A percentile compares a stretch with the other conserved stretches of the same genome.
phyloP scores from a whole-genome alignment of 1,140 invertebrate genomes.

The Drosophila truncata region DNA sequence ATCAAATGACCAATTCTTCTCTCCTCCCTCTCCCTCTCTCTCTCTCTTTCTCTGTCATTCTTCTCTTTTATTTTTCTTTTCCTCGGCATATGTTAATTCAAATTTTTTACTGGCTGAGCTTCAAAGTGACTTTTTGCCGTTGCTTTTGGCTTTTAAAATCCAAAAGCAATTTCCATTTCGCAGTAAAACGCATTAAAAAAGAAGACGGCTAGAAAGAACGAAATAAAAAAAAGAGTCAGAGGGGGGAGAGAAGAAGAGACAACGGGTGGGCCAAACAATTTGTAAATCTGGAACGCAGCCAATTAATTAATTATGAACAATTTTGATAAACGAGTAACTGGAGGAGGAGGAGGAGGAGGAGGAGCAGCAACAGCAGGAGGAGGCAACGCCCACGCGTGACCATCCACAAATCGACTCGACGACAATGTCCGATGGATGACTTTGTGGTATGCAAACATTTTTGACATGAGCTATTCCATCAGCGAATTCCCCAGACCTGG shows the following conservation, averaged over 20 bases:
- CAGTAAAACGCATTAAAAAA: constrained; percentile 70
- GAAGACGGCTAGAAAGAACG: constrained; percentile 10
- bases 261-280: constrained; percentile 65
- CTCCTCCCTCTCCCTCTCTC: constrained; percentile 7
- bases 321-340: constrained; percentile 73
- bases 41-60: constrained; percentile 7
- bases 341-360: neutral
- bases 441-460: constrained; percentile 61
- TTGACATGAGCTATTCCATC: constrained; percentile 65
- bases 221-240: constrained; percentile 13
- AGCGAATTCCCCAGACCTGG: constrained; percentile 8
- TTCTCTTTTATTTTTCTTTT: constrained; percentile 37
- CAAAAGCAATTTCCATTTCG: constrained; percentile 76
- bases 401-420: constrained; percentile 39
- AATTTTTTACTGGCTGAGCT: constrained; percentile 36
- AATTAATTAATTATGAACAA: constrained; percentile 84
- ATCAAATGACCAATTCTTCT: constrained; percentile 59
- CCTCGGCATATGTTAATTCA: constrained; percentile 72
- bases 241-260: constrained; percentile 15
- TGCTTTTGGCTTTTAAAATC: constrained; percentile 64
- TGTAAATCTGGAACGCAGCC: constrained; percentile 82
- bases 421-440: constrained; percentile 35
- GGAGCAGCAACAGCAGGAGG: neutral
- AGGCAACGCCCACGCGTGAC: constrained; percentile 62
- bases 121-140: constrained; percentile 42